Evolutionary conservation across 2,797 vertebrate species (phyloP), one percentile per base, ranked within the genome.

Genomic region (Rhinoraja longicauda): DNA sequence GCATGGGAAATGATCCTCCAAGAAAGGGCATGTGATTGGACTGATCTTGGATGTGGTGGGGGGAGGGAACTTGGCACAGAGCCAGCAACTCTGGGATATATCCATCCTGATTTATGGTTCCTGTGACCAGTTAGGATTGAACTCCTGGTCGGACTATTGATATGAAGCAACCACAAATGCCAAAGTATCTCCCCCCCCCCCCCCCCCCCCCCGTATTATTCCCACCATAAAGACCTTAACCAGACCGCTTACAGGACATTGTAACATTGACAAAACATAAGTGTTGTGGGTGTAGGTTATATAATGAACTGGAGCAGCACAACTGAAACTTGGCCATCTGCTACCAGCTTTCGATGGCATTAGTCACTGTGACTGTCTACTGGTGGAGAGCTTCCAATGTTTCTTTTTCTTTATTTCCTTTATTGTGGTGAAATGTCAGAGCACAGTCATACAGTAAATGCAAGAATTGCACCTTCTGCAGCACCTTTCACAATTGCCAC

Each of bases 281-380:
- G 24, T 17, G 5, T 64, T 32, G 19, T 19, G n/a, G 62, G 9
- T 32, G 4, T 88, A 64, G 64, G 7, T 32, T 12, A 29, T 53
- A 19, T 73, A 53, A 26, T 90, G 21, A 8, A 92, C 70, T 73
- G 7, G 95, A 96, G 95, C 95, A 78, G 94, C 95, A 94, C 93
- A 93, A 95, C 67, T 97, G 96, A 96, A 97, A 97, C 95, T 94
- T 95, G 96, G 96, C 94, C 93, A 93, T 94, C 93, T 67, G 93
- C 93, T 94, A 81, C 95, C 96, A 24, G 95, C 95, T 96, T 95
- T 94, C 94, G 95, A 95, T 95, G 94, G 95, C 95, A 94, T 96
- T 96, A 96, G 96, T 96, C 95, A 95, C 95, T 96, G 95, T 72
- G 67, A 91, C 29, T 39, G 21, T 88, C 59, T 92, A 64, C 67